Conservation (phyloP, 1,140 invertebrate species). For the Hestina assimilis region DNA sequence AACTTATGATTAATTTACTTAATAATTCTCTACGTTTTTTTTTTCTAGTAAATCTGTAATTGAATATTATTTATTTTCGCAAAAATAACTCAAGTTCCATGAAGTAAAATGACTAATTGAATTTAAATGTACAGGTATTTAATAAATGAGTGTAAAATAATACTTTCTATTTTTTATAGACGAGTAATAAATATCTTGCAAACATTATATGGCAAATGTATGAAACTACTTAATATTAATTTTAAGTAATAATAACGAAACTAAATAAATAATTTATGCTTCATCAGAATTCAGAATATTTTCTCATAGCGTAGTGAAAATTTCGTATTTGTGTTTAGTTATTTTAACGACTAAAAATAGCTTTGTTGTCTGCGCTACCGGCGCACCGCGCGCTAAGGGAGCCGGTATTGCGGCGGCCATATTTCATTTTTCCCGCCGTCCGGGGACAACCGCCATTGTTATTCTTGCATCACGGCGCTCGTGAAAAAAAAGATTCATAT, state of each 20-base stretch:
- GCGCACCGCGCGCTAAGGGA: slow-evolving; percentile 23
- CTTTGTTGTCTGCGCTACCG: slow-evolving; percentile 16
- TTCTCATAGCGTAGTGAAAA: background rate
- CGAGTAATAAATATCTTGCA: too few species aligned
- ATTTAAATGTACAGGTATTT: too few species aligned
- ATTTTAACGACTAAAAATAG: slow-evolving; percentile 22
- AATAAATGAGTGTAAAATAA: too few species aligned
- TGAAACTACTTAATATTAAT: too few species aligned
- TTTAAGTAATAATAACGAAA: background rate
- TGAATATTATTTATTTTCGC: too few species aligned
- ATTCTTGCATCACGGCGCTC: slow-evolving; percentile 32
- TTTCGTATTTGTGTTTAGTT: slow-evolving; percentile 11
- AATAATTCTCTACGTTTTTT: too few species aligned
- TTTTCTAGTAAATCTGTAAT: too few species aligned
- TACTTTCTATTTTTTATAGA: too few species aligned
- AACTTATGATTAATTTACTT: too few species aligned
- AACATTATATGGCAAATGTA: too few species aligned
- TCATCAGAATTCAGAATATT: background rate
- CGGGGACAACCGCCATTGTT: slow-evolving; percentile 45
- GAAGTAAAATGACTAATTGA: too few species aligned
- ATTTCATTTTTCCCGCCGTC: slow-evolving; percentile 49
- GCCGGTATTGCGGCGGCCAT: slow-evolving; percentile 40
- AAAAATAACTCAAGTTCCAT: too few species aligned
- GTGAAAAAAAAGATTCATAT: slow-evolving; percentile 16
- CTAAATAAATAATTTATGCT: background rate